These are phyloP conservation scores for Lutjanus argentimaculatus DNA, from an alignment of 2,797 vertebrate genomes.

Conservation along the genomic window DNA sequence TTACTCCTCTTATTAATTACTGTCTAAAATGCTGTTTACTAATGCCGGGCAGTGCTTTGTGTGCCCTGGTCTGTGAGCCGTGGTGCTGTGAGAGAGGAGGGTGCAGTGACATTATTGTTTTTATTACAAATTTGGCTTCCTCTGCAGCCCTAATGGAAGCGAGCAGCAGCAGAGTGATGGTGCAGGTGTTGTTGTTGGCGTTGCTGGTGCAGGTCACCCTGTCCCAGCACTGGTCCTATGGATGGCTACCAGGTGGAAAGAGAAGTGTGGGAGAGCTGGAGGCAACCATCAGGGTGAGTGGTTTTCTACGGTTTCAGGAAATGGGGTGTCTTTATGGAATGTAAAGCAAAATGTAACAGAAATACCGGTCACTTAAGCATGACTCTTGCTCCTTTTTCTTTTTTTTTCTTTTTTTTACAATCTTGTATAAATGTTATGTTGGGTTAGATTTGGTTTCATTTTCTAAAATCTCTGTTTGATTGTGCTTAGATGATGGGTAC, in stretches of 20 bases:
- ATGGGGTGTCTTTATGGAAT: constrained; percentile 47
- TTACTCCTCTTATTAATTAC: constrained; percentile 60
- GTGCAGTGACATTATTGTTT: constrained; percentile 55
- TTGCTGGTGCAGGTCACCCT: constrained; percentile 82
- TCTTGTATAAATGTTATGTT: constrained; percentile 20
- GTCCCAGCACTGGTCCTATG: constrained; percentile 89
- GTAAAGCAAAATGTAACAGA: constrained; percentile 20
- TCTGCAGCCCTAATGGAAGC: constrained; percentile 82
- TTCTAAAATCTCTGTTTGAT: constrained; percentile 58
- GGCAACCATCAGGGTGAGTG: constrained; percentile 85
- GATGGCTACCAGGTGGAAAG: constrained; percentile 88
- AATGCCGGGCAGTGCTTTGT: constrained; percentile 41
- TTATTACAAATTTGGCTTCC: constrained; percentile 64
- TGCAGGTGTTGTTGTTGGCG: constrained; percentile 84
- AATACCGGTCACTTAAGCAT: constrained; percentile 5
- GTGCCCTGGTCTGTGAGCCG: constrained; percentile 39
- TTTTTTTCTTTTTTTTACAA: not conserved
- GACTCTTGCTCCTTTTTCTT: not conserved
- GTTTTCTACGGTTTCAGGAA: constrained; percentile 35
- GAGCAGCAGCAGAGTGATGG: constrained; percentile 75
- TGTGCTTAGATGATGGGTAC: constrained; percentile 85
- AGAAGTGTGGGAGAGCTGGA: constrained; percentile 86
- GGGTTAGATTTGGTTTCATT: constrained; percentile 35
- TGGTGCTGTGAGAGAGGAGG: constrained; percentile 42
- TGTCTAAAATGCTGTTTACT: constrained; percentile 52